These are phyloP conservation scores for Syrphus vitripennis DNA, from an alignment of 2,888 invertebrate genomes.

Conservation along the genomic window DNA sequence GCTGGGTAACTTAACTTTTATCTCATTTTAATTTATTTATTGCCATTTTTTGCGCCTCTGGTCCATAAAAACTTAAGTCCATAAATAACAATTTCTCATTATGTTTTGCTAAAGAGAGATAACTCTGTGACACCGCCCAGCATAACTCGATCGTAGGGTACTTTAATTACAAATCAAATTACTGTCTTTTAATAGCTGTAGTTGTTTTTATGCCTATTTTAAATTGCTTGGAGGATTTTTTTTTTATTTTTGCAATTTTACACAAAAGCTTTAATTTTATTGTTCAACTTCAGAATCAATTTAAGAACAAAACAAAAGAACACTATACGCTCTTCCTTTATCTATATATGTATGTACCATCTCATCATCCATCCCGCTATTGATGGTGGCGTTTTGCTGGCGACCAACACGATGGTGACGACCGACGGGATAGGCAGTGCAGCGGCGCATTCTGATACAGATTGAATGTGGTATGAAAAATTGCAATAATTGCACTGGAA, in stretches of 20 bases:
- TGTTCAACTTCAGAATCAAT: constrained; percentile 7
- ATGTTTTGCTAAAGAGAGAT: constrained; percentile 56
- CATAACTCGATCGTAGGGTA: constrained; percentile 32
- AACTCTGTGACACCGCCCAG: constrained; percentile 60
- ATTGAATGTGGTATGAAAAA: constrained; percentile 63
- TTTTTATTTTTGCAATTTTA: constrained; percentile 7
- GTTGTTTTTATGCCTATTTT: not conserved
- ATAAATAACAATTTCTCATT: constrained; percentile 1
- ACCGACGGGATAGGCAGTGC: not conserved
- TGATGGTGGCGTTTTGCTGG: not conserved
- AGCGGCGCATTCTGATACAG: constrained; percentile 12
- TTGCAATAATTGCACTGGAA: constrained; percentile 69
- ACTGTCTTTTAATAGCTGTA: constrained; percentile 12
- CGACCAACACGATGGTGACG: not conserved
- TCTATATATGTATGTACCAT: too few relatives aligned
- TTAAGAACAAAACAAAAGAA: constrained; percentile 31
- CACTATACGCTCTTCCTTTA: not conserved
- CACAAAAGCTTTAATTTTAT: constrained; percentile 7
- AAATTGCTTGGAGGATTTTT: not conserved
- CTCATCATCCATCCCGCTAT: not conserved
- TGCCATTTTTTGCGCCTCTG: not conserved
- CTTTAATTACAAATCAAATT: constrained; percentile 55
- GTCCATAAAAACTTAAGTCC: not conserved
- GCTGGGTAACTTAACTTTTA: too few relatives aligned
- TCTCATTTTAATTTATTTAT: not conserved